Evolutionary conservation across 2,888 invertebrate species (phyloP), one percentile per base, ranked within the genome.

Genomic region (Scaptomyza polygonia): DNA sequence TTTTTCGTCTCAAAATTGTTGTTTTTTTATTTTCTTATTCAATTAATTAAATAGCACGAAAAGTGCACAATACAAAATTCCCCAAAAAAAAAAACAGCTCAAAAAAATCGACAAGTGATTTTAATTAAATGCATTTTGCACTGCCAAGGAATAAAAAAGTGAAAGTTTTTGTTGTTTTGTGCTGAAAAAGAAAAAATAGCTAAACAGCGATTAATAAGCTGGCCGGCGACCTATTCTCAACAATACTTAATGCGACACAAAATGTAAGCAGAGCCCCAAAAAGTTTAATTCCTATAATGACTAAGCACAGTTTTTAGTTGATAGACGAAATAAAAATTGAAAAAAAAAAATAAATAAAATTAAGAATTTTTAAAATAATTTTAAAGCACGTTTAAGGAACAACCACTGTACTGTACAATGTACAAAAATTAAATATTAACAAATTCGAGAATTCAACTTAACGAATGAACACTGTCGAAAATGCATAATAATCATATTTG

Each of bases 31-130:
- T 30, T 9, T 9, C 30, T 5, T 27, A 9, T 29, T 29, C 5
- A 25, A 25, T 25, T 9, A 32, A 29, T 9, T 9, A 29, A 5
- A 12, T 25, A 25, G 9, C 29, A 29, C 29, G 29, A 29, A 29
- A 29, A 29, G 29, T 29, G 29, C 29, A 2, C 29, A 12, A 29
- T 2, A 29, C 11, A 32, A 25, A 25, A 5, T 5, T n/a, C 25
- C 21, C 16, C 34, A 57, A 63, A 36, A 36, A 12, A 34, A 57
- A 63, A 36, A 36, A 12, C 9, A 3, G 4, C 25, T 11, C 2
- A 36, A 55, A 43, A 57, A 42, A 49, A 42, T 43, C 30, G 12
- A 6, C 3, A 56, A 57, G 40, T 32, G 40, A n/a, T 7, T 36
- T 14, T 36, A 14, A 36, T 14, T 36, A 14, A 39, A 40, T 29